phyloP scores from a whole-genome alignment of 2,888 invertebrate genomes.

The Pteria penguin region DNA sequence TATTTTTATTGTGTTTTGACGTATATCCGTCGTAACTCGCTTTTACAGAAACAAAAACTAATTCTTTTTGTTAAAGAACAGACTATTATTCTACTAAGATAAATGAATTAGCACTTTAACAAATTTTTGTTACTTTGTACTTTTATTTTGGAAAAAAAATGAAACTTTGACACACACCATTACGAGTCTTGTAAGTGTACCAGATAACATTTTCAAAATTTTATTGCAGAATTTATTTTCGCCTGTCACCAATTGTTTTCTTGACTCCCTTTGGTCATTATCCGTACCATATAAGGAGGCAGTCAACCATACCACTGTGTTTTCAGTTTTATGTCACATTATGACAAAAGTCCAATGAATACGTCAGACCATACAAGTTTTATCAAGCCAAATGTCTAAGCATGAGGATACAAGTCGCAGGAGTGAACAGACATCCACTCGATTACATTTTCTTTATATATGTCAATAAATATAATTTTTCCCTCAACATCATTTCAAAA shows the following conservation, averaged over 20 bases:
- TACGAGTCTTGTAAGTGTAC: too few species aligned
- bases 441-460: too few species aligned
- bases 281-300: conserved; percentile 11
- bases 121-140: not conserved
- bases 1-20: not conserved
- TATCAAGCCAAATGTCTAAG: conserved; percentile 9
- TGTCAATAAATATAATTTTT: too few species aligned
- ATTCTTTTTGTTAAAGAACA: not conserved
- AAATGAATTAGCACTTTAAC: not conserved
- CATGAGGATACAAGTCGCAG: too few species aligned
- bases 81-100: not conserved
- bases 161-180: too few species aligned
- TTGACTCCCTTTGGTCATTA: conserved; percentile 23
- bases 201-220: too few species aligned
- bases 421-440: too few species aligned
- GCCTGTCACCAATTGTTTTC: not conserved
- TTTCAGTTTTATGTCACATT: conserved; percentile 26
- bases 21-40: not conserved
- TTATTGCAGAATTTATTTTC: not conserved
- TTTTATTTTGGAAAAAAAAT: not conserved
- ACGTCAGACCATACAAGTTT: conserved; percentile 8
- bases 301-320: conserved; percentile 16
- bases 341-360: conserved; percentile 23
- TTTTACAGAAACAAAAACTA: not conserved
- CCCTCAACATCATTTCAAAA: too few species aligned